These are phyloP conservation scores for Tiliacea aurago DNA, from an alignment of 2,888 invertebrate species.

Conservation along the genomic window DNA sequence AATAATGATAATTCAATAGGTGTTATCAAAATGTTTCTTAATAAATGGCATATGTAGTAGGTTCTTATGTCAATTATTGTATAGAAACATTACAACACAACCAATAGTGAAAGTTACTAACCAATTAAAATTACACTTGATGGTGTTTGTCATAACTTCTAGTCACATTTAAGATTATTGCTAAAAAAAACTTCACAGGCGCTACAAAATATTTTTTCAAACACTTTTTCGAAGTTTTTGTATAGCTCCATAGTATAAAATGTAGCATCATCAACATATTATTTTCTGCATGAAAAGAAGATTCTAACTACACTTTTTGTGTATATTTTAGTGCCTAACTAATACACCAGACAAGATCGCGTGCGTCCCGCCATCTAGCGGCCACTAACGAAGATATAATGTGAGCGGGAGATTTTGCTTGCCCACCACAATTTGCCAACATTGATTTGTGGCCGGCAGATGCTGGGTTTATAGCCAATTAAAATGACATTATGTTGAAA, in stretches of 20 bases:
- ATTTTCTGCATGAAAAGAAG: not conserved
- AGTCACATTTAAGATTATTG: conserved; percentile 18
- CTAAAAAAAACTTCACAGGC: conserved; percentile 12
- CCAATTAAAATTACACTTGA: too few species aligned
- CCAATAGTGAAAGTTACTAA: not conserved
- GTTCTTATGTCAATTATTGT: too few species aligned
- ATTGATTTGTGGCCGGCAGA: conserved; percentile 79
- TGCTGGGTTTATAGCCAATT: conserved; percentile 76
- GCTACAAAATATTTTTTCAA: not conserved
- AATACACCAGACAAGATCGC: conserved; percentile 68
- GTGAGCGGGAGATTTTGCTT: conserved; percentile 70
- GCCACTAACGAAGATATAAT: conserved; percentile 81
- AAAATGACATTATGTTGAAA: conserved; percentile 70
- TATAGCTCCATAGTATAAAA: not conserved
- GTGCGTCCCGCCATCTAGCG: conserved; percentile 80
- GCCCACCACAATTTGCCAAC: conserved; percentile 68
- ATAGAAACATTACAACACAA: too few species aligned
- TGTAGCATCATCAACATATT: not conserved
- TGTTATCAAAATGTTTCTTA: not conserved
- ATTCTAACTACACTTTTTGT: not conserved
- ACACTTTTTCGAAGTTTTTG: not conserved
- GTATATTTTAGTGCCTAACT: not conserved
- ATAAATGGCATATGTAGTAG: not conserved
- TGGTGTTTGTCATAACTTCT: not conserved
- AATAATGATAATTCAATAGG: not conserved